Evolutionary conservation across 2,888 invertebrate genomes (phyloP), one percentile per base, ranked within the genome.

Genomic region (Eucriotettix oculatus): DNA sequence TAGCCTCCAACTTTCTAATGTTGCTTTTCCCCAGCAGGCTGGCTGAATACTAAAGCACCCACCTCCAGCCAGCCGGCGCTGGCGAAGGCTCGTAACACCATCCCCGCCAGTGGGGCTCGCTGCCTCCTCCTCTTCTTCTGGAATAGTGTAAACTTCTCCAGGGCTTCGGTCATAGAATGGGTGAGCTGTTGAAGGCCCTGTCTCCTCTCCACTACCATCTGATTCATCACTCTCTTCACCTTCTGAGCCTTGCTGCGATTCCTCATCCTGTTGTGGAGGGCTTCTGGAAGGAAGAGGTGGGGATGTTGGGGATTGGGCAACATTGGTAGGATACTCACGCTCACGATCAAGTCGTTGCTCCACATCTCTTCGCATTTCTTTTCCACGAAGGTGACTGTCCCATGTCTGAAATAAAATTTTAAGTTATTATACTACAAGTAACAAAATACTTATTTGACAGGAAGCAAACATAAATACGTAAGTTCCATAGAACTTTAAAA

Each of bases 61-160:
- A 63, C 62, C 64, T 63, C 62, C 62, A n/a, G 57, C 63, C 61
- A 63, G 56, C 43, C 63, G 69, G 65, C 67, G 68, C 58, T 68
- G 67, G 58, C 72, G 70, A 62, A 73, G 69, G 64, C 74, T 73
- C 65, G 74, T 74, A 52, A 75, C 75, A 61, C 75, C 72, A 65
- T 75, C 75, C 17, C 71, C 70, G 60, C 72, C 71, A 53, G 73
- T 75, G 42, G 76, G 75, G 63, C 74, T 74, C 59, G 71, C 70
- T 52, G 72, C 70, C 67, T 76, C 76, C 65, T 76, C 75, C 65
- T 75, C 76, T 66, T 75, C 76, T 66, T 76, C 76, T 11, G 72
- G 75, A 61, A 76, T 76, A 59, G 76, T 76, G 68, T 76, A 76
- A 42, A 76, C 76, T 66, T 76, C 76, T 43, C 75, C 74, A n/a